Evolutionary conservation across 2,797 vertebrate genomes (phyloP).

Genomic region (Trichosurus vulpecula): DNA sequence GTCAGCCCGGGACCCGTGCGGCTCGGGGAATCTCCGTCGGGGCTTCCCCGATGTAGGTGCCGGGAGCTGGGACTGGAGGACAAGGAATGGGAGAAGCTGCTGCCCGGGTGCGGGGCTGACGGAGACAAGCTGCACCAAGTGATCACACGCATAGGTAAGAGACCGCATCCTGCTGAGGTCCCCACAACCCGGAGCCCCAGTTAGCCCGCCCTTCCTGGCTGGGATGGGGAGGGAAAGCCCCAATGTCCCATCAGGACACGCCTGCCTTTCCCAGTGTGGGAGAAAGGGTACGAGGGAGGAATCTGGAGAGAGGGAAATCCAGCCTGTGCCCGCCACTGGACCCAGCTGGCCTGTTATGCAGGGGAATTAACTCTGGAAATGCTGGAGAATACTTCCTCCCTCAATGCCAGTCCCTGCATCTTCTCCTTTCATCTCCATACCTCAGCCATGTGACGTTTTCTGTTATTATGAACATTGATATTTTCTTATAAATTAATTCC

Average conservation of each 20-base stretch:
- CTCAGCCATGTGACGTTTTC: neutral
- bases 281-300: neutral
- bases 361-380: neutral
- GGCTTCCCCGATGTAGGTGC: conserved; percentile 51
- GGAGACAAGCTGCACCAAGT: conserved; percentile 40
- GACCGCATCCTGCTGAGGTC: neutral
- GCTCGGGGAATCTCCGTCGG: neutral
- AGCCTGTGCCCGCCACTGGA: neutral
- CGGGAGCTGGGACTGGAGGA: conserved; percentile 16
- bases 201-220: neutral
- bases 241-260: neutral
- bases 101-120: neutral
- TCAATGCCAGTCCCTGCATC: neutral
- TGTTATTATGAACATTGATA: neutral
- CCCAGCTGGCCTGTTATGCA: neutral
- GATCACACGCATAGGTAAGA: conserved; percentile 53
- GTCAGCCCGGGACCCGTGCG: neutral
- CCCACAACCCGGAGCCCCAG: neutral
- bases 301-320: neutral
- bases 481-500: neutral
- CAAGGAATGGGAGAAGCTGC: conserved; percentile 32
- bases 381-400: neutral
- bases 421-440: neutral
- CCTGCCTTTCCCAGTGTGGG: neutral
- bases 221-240: neutral